These are phyloP conservation scores for Melanostigma gelatinosum DNA, from an alignment of 2,113 vertebrate species.

Conservation along the genomic window DNA sequence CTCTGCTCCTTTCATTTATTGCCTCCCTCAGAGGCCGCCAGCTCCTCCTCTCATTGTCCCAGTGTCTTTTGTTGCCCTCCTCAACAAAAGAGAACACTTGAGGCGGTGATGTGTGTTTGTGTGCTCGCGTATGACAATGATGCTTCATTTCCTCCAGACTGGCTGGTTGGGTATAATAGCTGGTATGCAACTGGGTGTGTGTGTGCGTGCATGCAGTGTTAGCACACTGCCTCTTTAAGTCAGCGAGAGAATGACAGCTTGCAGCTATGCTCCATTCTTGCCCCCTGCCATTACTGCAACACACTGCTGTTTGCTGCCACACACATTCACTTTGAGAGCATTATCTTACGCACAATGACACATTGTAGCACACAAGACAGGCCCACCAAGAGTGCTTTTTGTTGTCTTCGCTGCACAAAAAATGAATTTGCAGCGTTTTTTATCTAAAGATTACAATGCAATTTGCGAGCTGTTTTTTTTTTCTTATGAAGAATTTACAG, in stretches of 20 bases:
- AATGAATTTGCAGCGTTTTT: slow-evolving; percentile 3
- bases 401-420: not conserved
- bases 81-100: slow-evolving; percentile 64
- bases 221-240: slow-evolving; percentile 73
- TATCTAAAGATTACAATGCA: not conserved
- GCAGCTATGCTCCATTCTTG: slow-evolving; percentile 70
- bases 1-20: slow-evolving; percentile 47
- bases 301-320: slow-evolving; percentile 60
- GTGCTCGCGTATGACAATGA: slow-evolving; percentile 61
- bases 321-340: slow-evolving; percentile 47
- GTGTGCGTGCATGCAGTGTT: slow-evolving; percentile 37
- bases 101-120: slow-evolving; percentile 30
- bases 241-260: slow-evolving; percentile 78
- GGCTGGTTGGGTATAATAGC: slow-evolving; percentile 64
- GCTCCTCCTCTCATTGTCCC: slow-evolving; percentile 68
- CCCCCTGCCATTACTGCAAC: slow-evolving; percentile 68
- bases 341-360: slow-evolving; percentile 40
- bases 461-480: not conserved
- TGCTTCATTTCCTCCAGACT: slow-evolving; percentile 71
- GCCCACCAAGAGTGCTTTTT: slow-evolving; percentile 18
- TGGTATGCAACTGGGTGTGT: slow-evolving; percentile 45
- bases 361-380: slow-evolving; percentile 24
- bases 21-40: slow-evolving; percentile 53
- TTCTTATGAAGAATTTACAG: not conserved
- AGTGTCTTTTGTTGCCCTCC: slow-evolving; percentile 59